Percentiles rank a stretch among this genome's conserved stretches.
These are phyloP conservation scores for Papilio aristodemus DNA, from an alignment of 1,140 invertebrate species.

Conservation along the genomic window DNA sequence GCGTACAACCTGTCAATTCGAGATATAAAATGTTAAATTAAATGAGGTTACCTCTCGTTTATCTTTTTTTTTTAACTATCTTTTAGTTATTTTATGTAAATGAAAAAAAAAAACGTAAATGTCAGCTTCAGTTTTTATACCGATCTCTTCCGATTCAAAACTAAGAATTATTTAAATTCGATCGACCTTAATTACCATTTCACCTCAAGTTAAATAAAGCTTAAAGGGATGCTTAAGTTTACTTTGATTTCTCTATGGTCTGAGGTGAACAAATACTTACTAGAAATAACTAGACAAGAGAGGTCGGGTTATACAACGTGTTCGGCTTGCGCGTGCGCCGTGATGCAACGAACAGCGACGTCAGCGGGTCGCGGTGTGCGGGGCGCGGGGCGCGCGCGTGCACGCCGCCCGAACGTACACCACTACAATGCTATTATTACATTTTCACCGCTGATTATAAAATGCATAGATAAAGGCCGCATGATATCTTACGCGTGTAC, in stretches of 20 bases:
- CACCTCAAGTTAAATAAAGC: not conserved
- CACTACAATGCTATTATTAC: slow-evolving; percentile 28
- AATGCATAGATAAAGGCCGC: slow-evolving; percentile 22
- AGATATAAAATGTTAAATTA: slow-evolving; percentile 30
- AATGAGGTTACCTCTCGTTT: slow-evolving; percentile 24
- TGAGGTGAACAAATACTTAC: not conserved
- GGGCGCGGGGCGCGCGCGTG: slow-evolving; percentile 35
- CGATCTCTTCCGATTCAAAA: too few relatives aligned
- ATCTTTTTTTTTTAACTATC: slow-evolving; percentile 28
- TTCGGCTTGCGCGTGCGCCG: slow-evolving; percentile 43
- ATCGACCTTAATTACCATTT: not conserved
- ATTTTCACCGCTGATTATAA: slow-evolving; percentile 34
- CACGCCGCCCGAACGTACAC: slow-evolving; percentile 23
- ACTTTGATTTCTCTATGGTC: not conserved
- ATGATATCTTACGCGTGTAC: slow-evolving; percentile 13
- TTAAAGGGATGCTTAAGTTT: not conserved
- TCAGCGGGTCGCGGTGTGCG: too few relatives aligned
- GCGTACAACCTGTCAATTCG: slow-evolving; percentile 1
- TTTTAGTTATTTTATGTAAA: slow-evolving; percentile 9
- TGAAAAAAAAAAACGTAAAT: slow-evolving; percentile 20
- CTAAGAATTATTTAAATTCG: not conserved
- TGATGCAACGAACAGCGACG: slow-evolving; percentile 57
- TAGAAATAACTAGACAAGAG: slow-evolving; percentile 24
- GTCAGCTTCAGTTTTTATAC: not conserved
- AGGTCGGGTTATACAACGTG: slow-evolving; percentile 46